Evolutionary conservation across 2,797 vertebrate genomes (phyloP), one percentile per base, ranked within the genome.

Genomic region (Aplochiton taeniatus): DNA sequence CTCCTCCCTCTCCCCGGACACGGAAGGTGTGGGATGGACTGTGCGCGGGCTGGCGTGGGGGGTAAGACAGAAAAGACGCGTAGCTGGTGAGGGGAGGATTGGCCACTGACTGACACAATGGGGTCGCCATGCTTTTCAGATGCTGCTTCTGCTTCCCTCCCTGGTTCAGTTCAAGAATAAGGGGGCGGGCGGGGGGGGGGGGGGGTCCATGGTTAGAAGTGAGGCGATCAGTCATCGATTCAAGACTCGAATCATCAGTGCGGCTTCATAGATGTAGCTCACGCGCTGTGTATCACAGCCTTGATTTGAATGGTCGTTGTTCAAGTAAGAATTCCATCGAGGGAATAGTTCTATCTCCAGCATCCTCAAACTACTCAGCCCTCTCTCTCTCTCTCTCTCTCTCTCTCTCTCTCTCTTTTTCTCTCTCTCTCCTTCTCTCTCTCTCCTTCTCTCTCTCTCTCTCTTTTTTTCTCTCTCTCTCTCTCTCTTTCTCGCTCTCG

Each of bases 141-240:
- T 31, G 31, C 31, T 31, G 31, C 31, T 31, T 2, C 31, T 31
- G 31, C 6, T 3, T 31, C 31, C 2, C 31, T 31, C 31, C 6
- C 31, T 31, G 31, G 31, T 31, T 31, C 31, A 31, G 3, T 31
- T 31, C 31, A 78, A 76, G 65, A 84, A 58, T 75, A 67, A 58
- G 70, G 72, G 67, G 13, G 18, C 53, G 77, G 63, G 73, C 7
- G 43, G 42, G 0, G 46, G 65, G 49, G 61, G 9, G 46, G 16
- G 42, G 48, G 11, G n/a, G n/a, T n/a, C n/a, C n/a, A n/a, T n/a
- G n/a, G n/a, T n/a, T n/a, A n/a, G n/a, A n/a, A n/a, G n/a, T n/a
- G n/a, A n/a, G n/a, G n/a, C n/a, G n/a, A n/a, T n/a, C n/a, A n/a
- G n/a, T n/a, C n/a, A n/a, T n/a, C n/a, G n/a, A n/a, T n/a, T n/a